Evolutionary conservation across 2,888 invertebrate genomes (phyloP), one percentile per base, ranked within the genome.

Genomic region (Watsonalla binaria): DNA sequence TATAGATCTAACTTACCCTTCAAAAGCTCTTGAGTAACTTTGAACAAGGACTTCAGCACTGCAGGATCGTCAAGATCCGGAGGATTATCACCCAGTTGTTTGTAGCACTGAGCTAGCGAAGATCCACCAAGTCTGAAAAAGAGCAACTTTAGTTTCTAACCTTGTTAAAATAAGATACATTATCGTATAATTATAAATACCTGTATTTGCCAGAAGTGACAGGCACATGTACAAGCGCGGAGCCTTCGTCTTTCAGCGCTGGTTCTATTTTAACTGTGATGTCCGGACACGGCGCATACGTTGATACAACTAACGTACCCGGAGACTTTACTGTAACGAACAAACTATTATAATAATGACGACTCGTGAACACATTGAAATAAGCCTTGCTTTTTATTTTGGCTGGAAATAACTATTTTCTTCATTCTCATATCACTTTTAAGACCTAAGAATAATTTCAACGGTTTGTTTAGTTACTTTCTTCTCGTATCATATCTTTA

Each of bases 221-320:
- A 66, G 97, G 95, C 0, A 99, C 93, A 81, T 95, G 94, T 0
- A 99, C 76, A 4, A 99, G 79, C 0, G 91, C 88, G 0, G 96
- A 95, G 5, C 88, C 86, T 70, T 92, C 89, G 15, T 92, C 90
- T 51, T 96, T 96, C 2, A 99, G 87, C 72, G 98, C 97, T 0
- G 99, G 99, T n/a, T 98, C 98, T 0, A 98, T 93, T 62, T 95
- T 93, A 50, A 94, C 92, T 6, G 93, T 93, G 13, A 99, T 93
- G 78, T 99, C 97, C 0, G 97, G 96, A 80, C 99, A 99, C 0
- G 98, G 97, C 0, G 97, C 99, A 82, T 99, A 99, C 0, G 97
- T 95, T 0, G 99, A 99, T n/a, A 99, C 93, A 0, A 99, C 99
- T 52, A 99, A 88, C 0, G 98, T 96, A 15, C 98, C 98, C 39